Conservation (phyloP, 2,888 invertebrate genomes). For the Oxytorus armatus region DNA sequence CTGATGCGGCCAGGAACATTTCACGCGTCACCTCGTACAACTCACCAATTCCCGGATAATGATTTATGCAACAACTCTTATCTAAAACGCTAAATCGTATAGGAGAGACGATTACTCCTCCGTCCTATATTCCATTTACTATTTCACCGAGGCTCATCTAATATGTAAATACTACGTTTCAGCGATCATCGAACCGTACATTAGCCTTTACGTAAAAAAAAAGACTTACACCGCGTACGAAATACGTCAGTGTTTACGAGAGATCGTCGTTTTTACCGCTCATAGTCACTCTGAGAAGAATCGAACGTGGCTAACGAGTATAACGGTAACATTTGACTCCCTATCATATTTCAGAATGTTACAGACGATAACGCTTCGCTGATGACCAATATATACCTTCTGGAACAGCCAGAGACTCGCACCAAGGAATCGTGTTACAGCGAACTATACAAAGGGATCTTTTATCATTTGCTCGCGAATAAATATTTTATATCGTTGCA, state of each 20-base stretch:
- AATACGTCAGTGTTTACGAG: not conserved
- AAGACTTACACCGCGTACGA: not conserved
- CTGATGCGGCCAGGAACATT: conserved; percentile 19
- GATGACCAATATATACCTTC: not conserved
- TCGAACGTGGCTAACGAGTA: conserved; percentile 12
- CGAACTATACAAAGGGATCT: conserved; percentile 3
- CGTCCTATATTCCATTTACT: not conserved
- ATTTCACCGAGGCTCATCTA: not conserved
- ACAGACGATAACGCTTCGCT: conserved; percentile 34
- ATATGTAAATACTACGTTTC: not conserved
- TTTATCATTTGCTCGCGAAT: conserved; percentile 2
- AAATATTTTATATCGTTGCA: not conserved
- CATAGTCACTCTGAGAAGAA: not conserved
- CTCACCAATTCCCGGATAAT: not conserved
- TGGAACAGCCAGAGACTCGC: conserved; percentile 2
- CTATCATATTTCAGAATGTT: conserved; percentile 59
- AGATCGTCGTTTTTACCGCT: not conserved
- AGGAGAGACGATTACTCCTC: conserved; percentile 16
- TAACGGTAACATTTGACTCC: conserved; percentile 44
- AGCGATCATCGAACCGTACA: conserved; percentile 25
- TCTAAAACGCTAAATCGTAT: too few species aligned
- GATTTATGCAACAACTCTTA: conserved; percentile 48
- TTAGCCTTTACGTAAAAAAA: conserved; percentile 44
- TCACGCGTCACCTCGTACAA: conserved; percentile 21
- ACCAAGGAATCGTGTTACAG: conserved; percentile 45